Conservation (phyloP, 2,113 vertebrate species). For the Psittacus erithacus region DNA sequence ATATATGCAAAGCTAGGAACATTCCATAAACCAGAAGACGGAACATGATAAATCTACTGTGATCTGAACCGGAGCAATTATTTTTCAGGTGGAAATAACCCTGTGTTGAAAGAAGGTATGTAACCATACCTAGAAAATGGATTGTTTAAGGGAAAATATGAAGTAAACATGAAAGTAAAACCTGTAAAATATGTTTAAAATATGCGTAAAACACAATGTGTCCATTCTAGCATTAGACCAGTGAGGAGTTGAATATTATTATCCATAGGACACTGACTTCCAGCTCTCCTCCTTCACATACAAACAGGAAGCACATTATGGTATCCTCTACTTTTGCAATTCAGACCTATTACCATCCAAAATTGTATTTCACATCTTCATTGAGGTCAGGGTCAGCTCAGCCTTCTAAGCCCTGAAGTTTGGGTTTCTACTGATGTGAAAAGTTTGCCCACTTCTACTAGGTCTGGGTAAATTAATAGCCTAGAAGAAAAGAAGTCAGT, state of each 20-base stretch:
- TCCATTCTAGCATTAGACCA: neutral
- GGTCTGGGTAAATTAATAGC: neutral
- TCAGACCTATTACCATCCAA: neutral
- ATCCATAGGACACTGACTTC: neutral
- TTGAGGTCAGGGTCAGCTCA: neutral
- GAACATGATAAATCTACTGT: neutral
- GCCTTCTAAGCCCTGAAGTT: neutral
- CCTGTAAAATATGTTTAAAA: neutral
- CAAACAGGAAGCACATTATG: neutral
- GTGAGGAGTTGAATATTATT: neutral
- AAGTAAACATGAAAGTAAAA: neutral
- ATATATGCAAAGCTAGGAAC: neutral
- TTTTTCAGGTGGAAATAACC: neutral
- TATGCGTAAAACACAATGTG: neutral
- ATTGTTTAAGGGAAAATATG: neutral
- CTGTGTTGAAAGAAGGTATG: neutral
- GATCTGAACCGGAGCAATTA: neutral
- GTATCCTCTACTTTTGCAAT: neutral
- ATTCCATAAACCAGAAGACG: neutral
- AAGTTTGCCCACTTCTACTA: neutral
- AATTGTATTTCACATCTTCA: neutral
- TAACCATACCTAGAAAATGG: neutral
- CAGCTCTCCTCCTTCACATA: neutral
- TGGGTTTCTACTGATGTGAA: neutral
- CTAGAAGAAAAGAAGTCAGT: neutral